These are phyloP conservation scores for Pimpla rufipes DNA, from an alignment of 2,888 invertebrate species.

Conservation along the genomic window DNA sequence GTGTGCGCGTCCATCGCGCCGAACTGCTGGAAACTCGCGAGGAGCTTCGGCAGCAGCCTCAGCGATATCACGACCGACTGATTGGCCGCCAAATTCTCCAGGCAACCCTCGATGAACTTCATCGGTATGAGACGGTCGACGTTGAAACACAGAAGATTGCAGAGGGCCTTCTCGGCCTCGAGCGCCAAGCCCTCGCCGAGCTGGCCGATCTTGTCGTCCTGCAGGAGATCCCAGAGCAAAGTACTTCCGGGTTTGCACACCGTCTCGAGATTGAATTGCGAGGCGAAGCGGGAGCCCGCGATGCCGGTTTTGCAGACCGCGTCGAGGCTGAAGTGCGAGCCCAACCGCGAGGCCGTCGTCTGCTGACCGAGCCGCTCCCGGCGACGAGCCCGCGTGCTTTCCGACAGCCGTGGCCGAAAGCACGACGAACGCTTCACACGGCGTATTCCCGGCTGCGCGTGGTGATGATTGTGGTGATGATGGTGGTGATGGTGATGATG, in stretches of 20 bases:
- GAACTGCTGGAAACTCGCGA: slow-evolving; percentile 96
- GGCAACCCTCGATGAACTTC: slow-evolving; percentile 97
- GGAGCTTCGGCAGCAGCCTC: slow-evolving; percentile 94
- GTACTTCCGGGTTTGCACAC: slow-evolving; percentile 97
- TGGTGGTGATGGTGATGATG: slow-evolving; percentile 72
- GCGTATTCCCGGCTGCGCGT: slow-evolving; percentile 76
- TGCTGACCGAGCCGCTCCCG: slow-evolving; percentile 59
- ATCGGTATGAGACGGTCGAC: slow-evolving; percentile 95
- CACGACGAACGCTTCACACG: slow-evolving; percentile 79
- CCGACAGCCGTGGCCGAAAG: slow-evolving; percentile 75
- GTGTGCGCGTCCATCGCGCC: slow-evolving; percentile 94
- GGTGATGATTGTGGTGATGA: slow-evolving; percentile 69
- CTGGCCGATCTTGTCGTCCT: slow-evolving; percentile 95
- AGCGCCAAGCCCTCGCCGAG: slow-evolving; percentile 95
- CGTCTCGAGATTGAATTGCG: slow-evolving; percentile 89
- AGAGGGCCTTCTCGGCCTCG: slow-evolving; percentile 97
- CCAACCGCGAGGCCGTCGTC: slow-evolving; percentile 78
- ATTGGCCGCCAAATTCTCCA: slow-evolving; percentile 95
- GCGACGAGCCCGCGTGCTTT: slow-evolving; percentile 69
- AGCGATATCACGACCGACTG: slow-evolving; percentile 96
- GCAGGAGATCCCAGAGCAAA: slow-evolving; percentile 96
- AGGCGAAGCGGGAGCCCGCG: slow-evolving; percentile 85
- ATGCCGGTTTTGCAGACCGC: slow-evolving; percentile 96
- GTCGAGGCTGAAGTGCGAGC: slow-evolving; percentile 87
- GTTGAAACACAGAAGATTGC: slow-evolving; percentile 95